A percentile compares a stretch with the other conserved stretches of the same genome.
Evolutionary conservation across 2,888 invertebrate species (phyloP).

Genomic region (Himalopsyche tibetana): DNA sequence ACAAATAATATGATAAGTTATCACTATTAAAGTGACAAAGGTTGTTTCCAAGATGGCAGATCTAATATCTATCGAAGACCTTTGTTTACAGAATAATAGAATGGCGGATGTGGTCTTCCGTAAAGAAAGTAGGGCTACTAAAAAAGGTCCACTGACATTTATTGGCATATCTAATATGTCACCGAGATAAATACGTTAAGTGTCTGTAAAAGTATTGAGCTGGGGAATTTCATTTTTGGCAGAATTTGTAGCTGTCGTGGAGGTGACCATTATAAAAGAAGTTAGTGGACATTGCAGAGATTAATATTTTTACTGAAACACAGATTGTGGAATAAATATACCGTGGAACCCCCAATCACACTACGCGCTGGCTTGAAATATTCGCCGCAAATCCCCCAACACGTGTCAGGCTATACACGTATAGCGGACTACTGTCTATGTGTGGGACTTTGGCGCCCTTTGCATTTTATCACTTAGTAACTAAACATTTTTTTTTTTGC

Average conservation of each 20-base stretch:
- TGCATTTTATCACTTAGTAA: too few relatives aligned
- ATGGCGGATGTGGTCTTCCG: not conserved
- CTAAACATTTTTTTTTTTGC: too few relatives aligned
- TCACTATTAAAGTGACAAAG: not conserved
- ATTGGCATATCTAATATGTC: slow-evolving; percentile 24
- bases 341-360: too few relatives aligned
- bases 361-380: too few relatives aligned
- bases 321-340: too few relatives aligned
- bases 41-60: not conserved
- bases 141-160: not conserved
- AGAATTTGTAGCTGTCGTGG: not conserved
- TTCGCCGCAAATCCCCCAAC: too few relatives aligned
- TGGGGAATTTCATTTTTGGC: not conserved
- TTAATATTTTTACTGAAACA: too few relatives aligned
- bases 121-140: not conserved
- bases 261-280: not conserved
- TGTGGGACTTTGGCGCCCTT: too few relatives aligned
- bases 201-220: not conserved
- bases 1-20: slow-evolving; percentile 14
- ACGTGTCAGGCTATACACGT: too few relatives aligned
- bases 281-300: too few relatives aligned
- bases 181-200: not conserved
- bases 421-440: too few relatives aligned
- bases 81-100: slow-evolving; percentile 14
- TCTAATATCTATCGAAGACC: not conserved